These are phyloP conservation scores for Macropis europaea DNA, from an alignment of 2,888 invertebrate species.

Conservation along the genomic window DNA sequence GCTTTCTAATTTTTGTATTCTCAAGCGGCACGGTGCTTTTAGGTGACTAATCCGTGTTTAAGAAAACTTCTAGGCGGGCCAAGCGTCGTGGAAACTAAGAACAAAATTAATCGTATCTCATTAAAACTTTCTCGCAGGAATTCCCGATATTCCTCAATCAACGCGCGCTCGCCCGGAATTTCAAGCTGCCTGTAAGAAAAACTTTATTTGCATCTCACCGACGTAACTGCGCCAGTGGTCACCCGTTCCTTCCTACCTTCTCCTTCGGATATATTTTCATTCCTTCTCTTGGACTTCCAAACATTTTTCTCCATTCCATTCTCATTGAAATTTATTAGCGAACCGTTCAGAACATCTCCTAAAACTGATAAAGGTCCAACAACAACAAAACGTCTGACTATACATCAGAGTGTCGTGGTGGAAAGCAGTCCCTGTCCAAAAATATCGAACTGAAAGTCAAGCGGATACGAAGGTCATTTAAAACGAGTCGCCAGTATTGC, in stretches of 20 bases:
- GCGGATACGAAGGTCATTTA: too few species aligned
- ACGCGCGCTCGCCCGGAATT: not conserved
- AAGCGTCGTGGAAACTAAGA: not conserved
- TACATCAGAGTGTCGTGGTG: too few species aligned
- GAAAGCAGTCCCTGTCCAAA: too few species aligned
- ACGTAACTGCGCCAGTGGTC: not conserved
- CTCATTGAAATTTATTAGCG: too few species aligned
- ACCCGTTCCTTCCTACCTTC: too few species aligned
- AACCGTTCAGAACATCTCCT: too few species aligned
- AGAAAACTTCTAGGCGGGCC: not conserved
- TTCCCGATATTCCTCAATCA: not conserved
- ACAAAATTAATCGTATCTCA: slow-evolving; percentile 1
- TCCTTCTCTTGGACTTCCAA: not conserved
- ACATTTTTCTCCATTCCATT: not conserved
- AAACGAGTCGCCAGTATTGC: too few species aligned
- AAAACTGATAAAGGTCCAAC: too few species aligned
- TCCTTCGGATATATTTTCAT: not conserved
- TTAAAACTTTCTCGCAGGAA: not conserved
- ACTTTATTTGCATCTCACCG: slow-evolving; percentile 11
- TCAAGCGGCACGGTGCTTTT: too few species aligned
- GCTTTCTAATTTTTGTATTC: too few species aligned
- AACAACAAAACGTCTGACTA: too few species aligned
- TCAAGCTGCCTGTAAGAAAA: slow-evolving; percentile 1
- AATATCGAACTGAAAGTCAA: too few species aligned
- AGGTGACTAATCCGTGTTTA: not conserved